Percentiles rank a stretch among this genome's conserved stretches.
phyloP scores from a whole-genome alignment of 2,797 vertebrate species.

The Bovichtus diacanthus region DNA sequence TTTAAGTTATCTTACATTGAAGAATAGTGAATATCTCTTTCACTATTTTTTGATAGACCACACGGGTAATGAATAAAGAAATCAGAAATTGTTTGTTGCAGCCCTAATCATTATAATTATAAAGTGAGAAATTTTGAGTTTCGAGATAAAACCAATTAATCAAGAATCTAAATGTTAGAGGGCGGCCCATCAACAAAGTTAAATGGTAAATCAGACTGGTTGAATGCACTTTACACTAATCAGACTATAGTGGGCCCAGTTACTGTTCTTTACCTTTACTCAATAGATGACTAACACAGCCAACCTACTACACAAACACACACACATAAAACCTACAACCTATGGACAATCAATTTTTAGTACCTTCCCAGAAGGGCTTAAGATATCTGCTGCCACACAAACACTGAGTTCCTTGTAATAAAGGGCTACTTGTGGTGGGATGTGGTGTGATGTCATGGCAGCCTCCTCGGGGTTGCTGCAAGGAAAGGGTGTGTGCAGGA shows the following conservation, averaged over 20 bases:
- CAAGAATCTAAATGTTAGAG: background rate
- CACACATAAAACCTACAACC: conserved; percentile 32
- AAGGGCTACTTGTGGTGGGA: conserved; percentile 73
- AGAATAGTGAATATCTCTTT: background rate
- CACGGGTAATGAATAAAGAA: background rate
- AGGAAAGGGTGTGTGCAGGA: conserved; percentile 76
- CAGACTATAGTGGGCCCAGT: conserved; percentile 8
- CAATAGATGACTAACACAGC: conserved; percentile 32
- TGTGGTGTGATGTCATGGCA: conserved; percentile 77
- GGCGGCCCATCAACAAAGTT: background rate
- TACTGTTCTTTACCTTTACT: conserved; percentile 35
- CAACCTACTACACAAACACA: conserved; percentile 33
- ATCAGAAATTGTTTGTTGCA: background rate
- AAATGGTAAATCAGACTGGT: conserved; percentile 21
- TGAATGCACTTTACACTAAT: conserved; percentile 5
- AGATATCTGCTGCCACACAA: conserved; percentile 59
- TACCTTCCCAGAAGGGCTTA: conserved; percentile 50
- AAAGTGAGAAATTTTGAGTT: background rate
- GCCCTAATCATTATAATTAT: background rate
- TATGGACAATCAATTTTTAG: conserved; percentile 60
- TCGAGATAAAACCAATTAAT: background rate
- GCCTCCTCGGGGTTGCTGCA: conserved; percentile 64
- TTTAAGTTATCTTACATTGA: background rate
- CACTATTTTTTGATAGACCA: background rate
- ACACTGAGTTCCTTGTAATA: conserved; percentile 66